These are phyloP conservation scores for Acropora tenuis DNA, from an alignment of 64 coral and sea anemone genomes.

Conservation along the genomic window DNA sequence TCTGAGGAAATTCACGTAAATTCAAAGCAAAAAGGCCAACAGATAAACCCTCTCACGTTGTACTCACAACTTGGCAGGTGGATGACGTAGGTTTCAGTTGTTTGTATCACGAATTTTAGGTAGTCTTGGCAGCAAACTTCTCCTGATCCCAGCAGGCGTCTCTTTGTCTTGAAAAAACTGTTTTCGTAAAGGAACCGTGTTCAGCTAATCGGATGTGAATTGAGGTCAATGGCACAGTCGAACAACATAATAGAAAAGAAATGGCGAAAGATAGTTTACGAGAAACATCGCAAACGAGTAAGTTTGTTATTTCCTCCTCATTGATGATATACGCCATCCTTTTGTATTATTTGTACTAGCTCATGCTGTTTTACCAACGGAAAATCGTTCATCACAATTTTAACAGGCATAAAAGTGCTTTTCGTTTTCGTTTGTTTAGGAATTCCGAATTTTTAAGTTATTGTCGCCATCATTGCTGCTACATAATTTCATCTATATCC, in stretches of 20 bases:
- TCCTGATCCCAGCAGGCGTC: not conserved
- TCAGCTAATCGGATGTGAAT: not conserved
- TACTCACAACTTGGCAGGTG: no score
- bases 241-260: slow-evolving; percentile 51
- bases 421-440: no score
- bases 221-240: slow-evolving; percentile 9
- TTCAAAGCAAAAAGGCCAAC: not conserved
- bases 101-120: not conserved
- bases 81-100: no score
- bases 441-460: no score
- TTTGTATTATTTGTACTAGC: no score
- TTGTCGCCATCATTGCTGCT: no score
- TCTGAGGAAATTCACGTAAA: not conserved
- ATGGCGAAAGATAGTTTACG: slow-evolving; percentile 61
- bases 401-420: no score
- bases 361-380: no score
- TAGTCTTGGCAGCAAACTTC: not conserved
- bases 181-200: not conserved
- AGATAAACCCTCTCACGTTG: not conserved
- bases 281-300: slow-evolving; percentile 67
- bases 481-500: not conserved
- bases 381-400: no score
- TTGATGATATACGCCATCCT: not conserved
- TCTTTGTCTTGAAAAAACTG: no score
- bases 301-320: not conserved